These are phyloP conservation scores for Apis laboriosa DNA, from an alignment of 1,140 invertebrate species.

Conservation along the genomic window DNA sequence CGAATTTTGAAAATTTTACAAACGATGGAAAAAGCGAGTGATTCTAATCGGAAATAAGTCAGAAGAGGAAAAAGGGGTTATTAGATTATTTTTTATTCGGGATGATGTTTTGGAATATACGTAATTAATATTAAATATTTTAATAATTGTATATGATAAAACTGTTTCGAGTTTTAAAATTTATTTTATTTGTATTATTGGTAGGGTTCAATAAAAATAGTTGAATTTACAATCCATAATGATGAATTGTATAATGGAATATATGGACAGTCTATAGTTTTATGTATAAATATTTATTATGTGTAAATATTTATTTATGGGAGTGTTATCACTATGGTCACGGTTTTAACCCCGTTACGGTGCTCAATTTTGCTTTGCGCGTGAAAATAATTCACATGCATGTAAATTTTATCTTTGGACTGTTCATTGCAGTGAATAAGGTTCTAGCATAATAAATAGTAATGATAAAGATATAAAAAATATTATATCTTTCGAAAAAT, in stretches of 20 bases:
- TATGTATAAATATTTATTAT: slow-evolving; percentile 10
- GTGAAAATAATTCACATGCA: slow-evolving; percentile 1
- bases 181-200: no score
- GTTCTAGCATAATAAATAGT: no score
- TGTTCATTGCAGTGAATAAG: not conserved
- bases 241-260: not conserved
- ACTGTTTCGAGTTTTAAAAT: no score
- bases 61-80: no score
- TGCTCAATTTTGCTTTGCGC: slow-evolving; percentile 2
- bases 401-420: slow-evolving; percentile 10
- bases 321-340: slow-evolving; percentile 4
- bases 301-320: slow-evolving; percentile 6
- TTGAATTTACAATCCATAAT: not conserved
- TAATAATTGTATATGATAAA: no score
- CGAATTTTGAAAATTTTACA: not conserved
- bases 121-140: no score
- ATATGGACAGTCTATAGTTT: no score
- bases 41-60: no score
- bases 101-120: no score
- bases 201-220: not conserved
- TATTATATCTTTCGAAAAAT: not conserved
- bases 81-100: no score
- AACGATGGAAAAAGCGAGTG: no score
- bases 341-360: slow-evolving; percentile 23
- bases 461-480: not conserved